Percentiles rank a stretch among this genome's conserved stretches.
Conservation (phyloP, 2,888 invertebrate genomes). For the Volucella bombylans region DNA sequence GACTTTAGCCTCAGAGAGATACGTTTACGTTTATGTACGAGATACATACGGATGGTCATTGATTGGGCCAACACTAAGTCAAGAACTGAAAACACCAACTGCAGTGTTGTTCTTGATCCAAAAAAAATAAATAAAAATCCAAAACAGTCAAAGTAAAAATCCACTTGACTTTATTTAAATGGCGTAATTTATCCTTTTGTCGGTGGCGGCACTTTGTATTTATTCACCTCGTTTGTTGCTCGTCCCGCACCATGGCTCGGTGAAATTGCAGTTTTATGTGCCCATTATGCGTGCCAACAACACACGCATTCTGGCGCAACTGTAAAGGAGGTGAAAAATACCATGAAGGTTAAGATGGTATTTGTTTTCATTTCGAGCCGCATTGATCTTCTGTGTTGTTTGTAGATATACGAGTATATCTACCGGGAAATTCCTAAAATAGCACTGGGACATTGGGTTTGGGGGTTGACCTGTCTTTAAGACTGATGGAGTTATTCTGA, state of each 20-base stretch:
- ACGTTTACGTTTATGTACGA: background rate
- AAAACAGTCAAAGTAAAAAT: slow-evolving; percentile 61
- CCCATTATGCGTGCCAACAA: slow-evolving; percentile 62
- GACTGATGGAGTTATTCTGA: slow-evolving; percentile 45
- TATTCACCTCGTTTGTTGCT: slow-evolving; percentile 69
- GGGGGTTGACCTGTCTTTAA: slow-evolving; percentile 45
- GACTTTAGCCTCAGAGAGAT: slow-evolving; percentile 1
- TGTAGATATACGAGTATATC: slow-evolving; percentile 60
- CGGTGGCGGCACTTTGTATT: slow-evolving; percentile 74
- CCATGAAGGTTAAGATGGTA: slow-evolving; percentile 71
- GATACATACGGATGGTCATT: slow-evolving; percentile 49
- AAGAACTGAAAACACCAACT: slow-evolving; percentile 42
- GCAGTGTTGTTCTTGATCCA: slow-evolving; percentile 48
- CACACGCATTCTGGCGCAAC: background rate
- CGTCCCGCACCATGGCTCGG: slow-evolving; percentile 54
- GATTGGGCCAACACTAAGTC: slow-evolving; percentile 63
- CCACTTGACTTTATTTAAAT: slow-evolving; percentile 75
- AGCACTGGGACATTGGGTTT: slow-evolving; percentile 50
- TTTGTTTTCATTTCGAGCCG: slow-evolving; percentile 55
- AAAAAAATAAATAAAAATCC: slow-evolving; percentile 1
- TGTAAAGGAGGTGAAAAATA: slow-evolving; percentile 70
- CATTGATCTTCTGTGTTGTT: slow-evolving; percentile 38
- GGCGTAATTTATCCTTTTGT: slow-evolving; percentile 75
- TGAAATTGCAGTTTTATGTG: slow-evolving; percentile 74
- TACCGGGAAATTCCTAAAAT: slow-evolving; percentile 68